Evolutionary conservation across 2,888 invertebrate species (phyloP), one percentile per base, ranked within the genome.

Genomic region (Patella ulyssiponensis): DNA sequence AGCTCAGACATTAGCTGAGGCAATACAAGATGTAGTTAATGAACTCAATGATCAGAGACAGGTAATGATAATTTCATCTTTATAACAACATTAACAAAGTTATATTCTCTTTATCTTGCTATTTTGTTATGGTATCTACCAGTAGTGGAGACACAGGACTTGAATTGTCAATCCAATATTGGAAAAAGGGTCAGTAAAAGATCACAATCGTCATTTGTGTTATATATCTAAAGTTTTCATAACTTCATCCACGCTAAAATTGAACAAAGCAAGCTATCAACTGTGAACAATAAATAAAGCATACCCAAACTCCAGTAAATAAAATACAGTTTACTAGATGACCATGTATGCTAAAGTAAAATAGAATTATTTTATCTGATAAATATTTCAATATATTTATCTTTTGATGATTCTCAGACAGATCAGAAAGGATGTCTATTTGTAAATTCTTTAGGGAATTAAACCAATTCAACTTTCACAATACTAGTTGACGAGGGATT

Each of bases 11-110:
- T 76, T 88, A 76, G 87, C 86, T 23, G 90, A 90, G 76, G 88
- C 86, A n/a, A 83, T 89, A 51, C 85, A 86, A 51, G 89, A 89
- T 71, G 88, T 87, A 33, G 86, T 87, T 7, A 85, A 77, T 77
- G 77, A 84, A 76, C 27, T 81, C 44, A 77, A 33, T 54, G 79
- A 81, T 5, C 74, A 70, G 54, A 76, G 71, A 52, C 69, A 73
- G 70, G 69, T 70, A 20, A 52, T 58, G 7, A 20, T 69, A n/a
- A n/a, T 53, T 1, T n/a, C 53, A 44, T 1, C 7, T n/a, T 71
- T 23, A 20, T 23, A 27, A 27, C 27, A 27, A 27, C 27, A 27
- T 44, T 44, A 44, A 44, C 1, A 9, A 9, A 9, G 7, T 44
- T 44, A 44, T 44, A 44, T 44, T 44, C 9, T 44, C 44, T 44